phyloP scores from a whole-genome alignment of 2,113 vertebrate species.

The Macrotis lagotis region DNA sequence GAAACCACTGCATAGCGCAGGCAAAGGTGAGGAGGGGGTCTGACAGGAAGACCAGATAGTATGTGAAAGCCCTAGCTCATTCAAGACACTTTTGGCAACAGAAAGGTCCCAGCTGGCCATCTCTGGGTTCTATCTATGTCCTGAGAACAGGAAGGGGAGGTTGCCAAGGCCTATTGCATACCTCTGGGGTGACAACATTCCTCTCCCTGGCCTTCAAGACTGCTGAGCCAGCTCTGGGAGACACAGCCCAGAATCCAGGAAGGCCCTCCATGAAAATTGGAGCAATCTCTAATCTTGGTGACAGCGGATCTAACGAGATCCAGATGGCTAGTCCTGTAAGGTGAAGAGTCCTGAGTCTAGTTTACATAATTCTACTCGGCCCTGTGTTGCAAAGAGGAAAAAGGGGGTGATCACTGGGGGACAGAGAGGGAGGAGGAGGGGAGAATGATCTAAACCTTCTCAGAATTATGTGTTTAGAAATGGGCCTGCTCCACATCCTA shows the following conservation, averaged over 20 bases:
- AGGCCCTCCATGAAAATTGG: conserved; percentile 79
- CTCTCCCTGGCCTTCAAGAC: neutral
- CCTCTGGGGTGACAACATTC: conserved; percentile 47
- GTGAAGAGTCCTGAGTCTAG: conserved; percentile 78
- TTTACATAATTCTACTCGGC: conserved; percentile 82
- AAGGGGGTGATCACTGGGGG: conserved; percentile 52
- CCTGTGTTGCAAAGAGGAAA: conserved; percentile 66
- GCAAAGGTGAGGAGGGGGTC: neutral
- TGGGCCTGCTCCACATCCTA: neutral
- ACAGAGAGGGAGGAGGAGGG: neutral
- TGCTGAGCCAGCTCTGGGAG: conserved; percentile 62
- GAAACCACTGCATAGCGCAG: neutral
- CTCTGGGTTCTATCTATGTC: conserved; percentile 48
- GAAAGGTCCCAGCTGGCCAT: conserved; percentile 57
- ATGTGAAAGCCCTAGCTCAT: conserved; percentile 53
- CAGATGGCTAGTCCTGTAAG: conserved; percentile 78
- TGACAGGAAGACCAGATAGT: conserved; percentile 48
- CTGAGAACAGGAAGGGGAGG: conserved; percentile 28
- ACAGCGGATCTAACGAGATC: conserved; percentile 84
- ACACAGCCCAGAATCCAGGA: conserved; percentile 78
- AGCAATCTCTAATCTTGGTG: conserved; percentile 84
- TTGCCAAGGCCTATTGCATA: conserved; percentile 33
- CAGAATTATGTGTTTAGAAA: neutral
- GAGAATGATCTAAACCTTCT: neutral
- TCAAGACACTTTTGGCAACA: conserved; percentile 63